Base-by-base conservation (phyloP, 2,113 vertebrate genomes). In the Sebastes fasciatus region DNA sequence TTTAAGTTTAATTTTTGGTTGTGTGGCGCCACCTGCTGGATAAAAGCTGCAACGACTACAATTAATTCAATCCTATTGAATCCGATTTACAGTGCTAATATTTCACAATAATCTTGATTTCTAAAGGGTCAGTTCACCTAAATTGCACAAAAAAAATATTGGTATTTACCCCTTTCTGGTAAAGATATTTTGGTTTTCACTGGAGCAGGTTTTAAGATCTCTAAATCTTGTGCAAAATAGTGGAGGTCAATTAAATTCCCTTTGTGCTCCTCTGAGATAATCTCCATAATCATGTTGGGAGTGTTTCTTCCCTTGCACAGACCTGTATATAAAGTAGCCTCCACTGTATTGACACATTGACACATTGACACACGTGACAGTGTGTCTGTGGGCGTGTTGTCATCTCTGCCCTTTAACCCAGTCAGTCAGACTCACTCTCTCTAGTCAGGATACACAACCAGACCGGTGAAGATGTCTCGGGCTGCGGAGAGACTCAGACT, bases 401-500 rank as follows among this genome's bases (percentile, higher is more conserved):
- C 26, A 43, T 19, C 7, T 34, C 48, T 4, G 49, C 48, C 2
- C 79, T 80, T 80, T 74, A 14, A 17, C 46, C 85, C 34, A 52
- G 48, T 55, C 11, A 63, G 5, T 55, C 11, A 63, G 5, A 26
- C 4, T 16, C 4, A 2, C 57, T 12, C 3, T 6, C 17, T 16
- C 4, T 8, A 13, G 48, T 2, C 54, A 4, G 13, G 26, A 45
- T 0, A 16, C 26, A 14, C 45, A 23, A 40, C 23, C 40, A 0
- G 34, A 1, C 57, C 5, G 8, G 10, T 26, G 26, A 89, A 49
- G 0, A 96, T 96, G 95, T 93, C 90, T 75, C 90, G 92, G 5
- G 89, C 95, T 11, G 26, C 87, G 6, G 92, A 93, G 3, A 91
- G 96, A 82, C 90, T 96, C 60, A 89, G 86, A 26, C 64, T 92